Evolutionary conservation across 2,888 invertebrate genomes (phyloP).

Genomic region (Amblyjoppa fuscipennis): DNA sequence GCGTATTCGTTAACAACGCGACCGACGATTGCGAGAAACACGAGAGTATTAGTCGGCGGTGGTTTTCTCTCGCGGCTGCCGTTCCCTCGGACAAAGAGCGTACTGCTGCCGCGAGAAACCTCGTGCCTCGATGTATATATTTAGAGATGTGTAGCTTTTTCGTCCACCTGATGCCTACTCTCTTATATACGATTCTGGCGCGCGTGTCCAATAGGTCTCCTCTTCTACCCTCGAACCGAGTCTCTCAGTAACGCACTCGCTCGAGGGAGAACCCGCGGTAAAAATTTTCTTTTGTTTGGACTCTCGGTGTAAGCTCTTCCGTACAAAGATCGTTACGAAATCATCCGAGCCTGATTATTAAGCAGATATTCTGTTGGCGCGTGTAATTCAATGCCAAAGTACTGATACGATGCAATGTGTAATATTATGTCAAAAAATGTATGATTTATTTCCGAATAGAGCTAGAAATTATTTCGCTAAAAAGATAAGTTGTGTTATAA

Average conservation of each 20-base stretch:
- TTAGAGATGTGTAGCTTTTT: constrained; percentile 73
- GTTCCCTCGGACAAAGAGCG: constrained; percentile 47
- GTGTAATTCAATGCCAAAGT: background rate
- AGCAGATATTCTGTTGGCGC: background rate
- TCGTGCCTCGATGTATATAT: constrained; percentile 80
- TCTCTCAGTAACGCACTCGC: constrained; percentile 26
- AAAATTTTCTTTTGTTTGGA: background rate
- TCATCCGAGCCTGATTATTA: background rate
- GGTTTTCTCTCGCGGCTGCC: background rate
- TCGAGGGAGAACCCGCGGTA: background rate
- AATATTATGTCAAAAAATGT: no score
- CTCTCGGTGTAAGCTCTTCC: background rate
- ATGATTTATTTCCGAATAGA: no score
- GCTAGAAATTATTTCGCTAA: no score
- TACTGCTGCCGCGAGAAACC: constrained; percentile 68
- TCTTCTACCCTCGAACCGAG: constrained; percentile 22
- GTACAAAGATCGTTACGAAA: background rate
- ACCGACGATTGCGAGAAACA: constrained; percentile 4
- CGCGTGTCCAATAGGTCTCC: constrained; percentile 18
- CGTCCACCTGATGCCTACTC: constrained; percentile 68
- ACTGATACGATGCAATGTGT: background rate
- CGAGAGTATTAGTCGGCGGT: constrained; percentile 28
- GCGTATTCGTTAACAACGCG: background rate
- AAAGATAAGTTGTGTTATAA: background rate
- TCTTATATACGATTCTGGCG: constrained; percentile 66